phyloP scores from a whole-genome alignment of 1,140 invertebrate species.

The Nylanderia fulva region DNA sequence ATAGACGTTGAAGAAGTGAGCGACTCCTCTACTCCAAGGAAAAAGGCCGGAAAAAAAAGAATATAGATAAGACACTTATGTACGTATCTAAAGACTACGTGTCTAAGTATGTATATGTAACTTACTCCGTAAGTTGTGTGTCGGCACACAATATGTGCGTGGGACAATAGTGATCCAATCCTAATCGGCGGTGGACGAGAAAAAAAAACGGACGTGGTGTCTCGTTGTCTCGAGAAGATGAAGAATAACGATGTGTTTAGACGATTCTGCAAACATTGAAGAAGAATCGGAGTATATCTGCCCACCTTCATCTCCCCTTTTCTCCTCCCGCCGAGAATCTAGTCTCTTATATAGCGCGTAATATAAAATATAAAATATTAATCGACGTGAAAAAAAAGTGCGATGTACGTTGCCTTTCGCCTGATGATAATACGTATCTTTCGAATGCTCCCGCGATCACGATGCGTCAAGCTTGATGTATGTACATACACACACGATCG shows the following conservation, averaged over 20 bases:
- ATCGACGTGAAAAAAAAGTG: constrained; percentile 58
- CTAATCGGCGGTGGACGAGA: constrained; percentile 49
- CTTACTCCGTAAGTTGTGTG: constrained; percentile 74
- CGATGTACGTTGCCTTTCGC: constrained; percentile 75
- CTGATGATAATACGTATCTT: constrained; percentile 64
- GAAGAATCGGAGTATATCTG: constrained; percentile 26
- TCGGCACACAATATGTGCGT: constrained; percentile 70
- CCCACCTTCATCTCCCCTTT: neutral
- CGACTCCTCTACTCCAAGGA: constrained; percentile 38
- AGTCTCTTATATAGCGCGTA: constrained; percentile 77
- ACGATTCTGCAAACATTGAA: constrained; percentile 12
- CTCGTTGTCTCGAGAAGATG: constrained; percentile 3
- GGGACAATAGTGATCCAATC: constrained; percentile 65
- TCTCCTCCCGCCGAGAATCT: constrained; percentile 76
- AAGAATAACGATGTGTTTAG: neutral
- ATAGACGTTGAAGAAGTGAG: constrained; percentile 29
- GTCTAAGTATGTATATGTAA: constrained; percentile 77
- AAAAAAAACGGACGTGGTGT: constrained; percentile 20
- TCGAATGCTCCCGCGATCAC: constrained; percentile 47
- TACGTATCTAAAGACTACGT: constrained; percentile 70
- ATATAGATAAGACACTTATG: constrained; percentile 59
- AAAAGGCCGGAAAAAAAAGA: constrained; percentile 30
- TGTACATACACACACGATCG: constrained; percentile 22
- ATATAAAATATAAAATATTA: constrained; percentile 74
- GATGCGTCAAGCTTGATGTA: constrained; percentile 55